A percentile compares a stretch with the other conserved stretches of the same genome.
phyloP scores from a whole-genome alignment of 1,140 invertebrate species.

The Anoplophora glabripennis region DNA sequence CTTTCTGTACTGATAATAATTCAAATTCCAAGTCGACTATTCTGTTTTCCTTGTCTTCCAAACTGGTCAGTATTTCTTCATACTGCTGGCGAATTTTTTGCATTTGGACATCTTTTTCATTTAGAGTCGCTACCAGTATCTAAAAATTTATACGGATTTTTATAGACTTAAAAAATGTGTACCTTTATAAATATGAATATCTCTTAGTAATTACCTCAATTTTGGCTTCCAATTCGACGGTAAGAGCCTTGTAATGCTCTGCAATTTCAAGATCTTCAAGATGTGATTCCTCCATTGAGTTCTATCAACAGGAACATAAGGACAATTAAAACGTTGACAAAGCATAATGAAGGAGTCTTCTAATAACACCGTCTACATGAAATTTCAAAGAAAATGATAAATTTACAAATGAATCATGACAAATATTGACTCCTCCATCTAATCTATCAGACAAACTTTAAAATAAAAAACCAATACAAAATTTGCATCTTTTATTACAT shows the following conservation, averaged over 20 bases:
- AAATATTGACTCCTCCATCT: constrained; percentile 1
- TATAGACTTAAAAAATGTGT: neutral
- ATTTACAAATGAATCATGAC: too few relatives aligned
- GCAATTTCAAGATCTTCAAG: constrained; percentile 27
- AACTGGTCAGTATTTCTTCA: constrained; percentile 31
- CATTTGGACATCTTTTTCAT: constrained; percentile 43
- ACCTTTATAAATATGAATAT: neutral
- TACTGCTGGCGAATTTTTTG: constrained; percentile 35
- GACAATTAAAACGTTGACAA: constrained; percentile 17
- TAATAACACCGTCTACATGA: constrained; percentile 5
- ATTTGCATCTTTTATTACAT: constrained; percentile 35
- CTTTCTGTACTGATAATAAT: constrained; percentile 23
- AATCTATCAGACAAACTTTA: constrained; percentile 8
- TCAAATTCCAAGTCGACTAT: constrained; percentile 45
- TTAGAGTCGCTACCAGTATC: constrained; percentile 40
- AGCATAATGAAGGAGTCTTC: constrained; percentile 6
- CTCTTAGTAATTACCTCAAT: constrained; percentile 35
- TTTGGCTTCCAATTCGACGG: constrained; percentile 41
- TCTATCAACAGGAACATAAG: constrained; percentile 35
- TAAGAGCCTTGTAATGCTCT: constrained; percentile 41
- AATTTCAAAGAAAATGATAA: neutral
- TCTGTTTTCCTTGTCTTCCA: constrained; percentile 42
- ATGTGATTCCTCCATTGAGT: constrained; percentile 22
- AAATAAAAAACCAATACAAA: constrained; percentile 39
- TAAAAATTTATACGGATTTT: constrained; percentile 23